Percentiles rank a stretch among this genome's conserved stretches.
phyloP scores from a whole-genome alignment of 2,797 vertebrate genomes.

The Denticeps clupeoides region DNA sequence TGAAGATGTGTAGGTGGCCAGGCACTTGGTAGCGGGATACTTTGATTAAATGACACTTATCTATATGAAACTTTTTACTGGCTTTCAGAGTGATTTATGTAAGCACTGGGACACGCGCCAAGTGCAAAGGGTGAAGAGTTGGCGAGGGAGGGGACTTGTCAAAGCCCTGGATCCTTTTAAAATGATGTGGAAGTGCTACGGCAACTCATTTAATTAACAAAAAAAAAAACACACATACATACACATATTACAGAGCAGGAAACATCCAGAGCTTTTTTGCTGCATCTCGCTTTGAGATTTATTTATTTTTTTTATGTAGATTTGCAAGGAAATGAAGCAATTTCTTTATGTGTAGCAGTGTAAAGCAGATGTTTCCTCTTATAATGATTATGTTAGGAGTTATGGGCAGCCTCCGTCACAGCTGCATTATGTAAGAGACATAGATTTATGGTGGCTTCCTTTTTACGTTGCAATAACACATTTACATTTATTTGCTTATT shows the following conservation, averaged over 20 bases:
- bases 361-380: too few species aligned
- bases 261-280: neutral
- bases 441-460: too few species aligned
- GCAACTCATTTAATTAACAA: conserved; percentile 13
- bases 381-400: too few species aligned
- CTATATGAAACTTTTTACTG: conserved; percentile 4
- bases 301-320: too few species aligned
- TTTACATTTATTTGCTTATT: too few species aligned
- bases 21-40: neutral
- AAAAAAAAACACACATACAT: neutral
- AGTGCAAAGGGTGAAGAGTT: too few species aligned
- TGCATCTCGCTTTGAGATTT: too few species aligned
- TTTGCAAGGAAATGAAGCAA: too few species aligned
- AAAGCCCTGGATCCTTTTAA: neutral
- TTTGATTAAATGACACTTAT: conserved; percentile 6
- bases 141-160: neutral
- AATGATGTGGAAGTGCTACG: conserved; percentile 6
- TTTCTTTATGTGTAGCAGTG: too few species aligned
- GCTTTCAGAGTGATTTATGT: conserved; percentile 6
- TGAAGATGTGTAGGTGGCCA: neutral
- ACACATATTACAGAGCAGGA: neutral
- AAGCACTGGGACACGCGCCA: neutral
- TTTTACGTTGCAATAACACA: too few species aligned
- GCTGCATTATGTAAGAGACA: too few species aligned
- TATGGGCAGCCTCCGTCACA: too few species aligned